Percentiles rank a stretch among this genome's conserved stretches.
phyloP scores from a whole-genome alignment of 2,797 vertebrate genomes.

The Okamejei kenojei region DNA sequence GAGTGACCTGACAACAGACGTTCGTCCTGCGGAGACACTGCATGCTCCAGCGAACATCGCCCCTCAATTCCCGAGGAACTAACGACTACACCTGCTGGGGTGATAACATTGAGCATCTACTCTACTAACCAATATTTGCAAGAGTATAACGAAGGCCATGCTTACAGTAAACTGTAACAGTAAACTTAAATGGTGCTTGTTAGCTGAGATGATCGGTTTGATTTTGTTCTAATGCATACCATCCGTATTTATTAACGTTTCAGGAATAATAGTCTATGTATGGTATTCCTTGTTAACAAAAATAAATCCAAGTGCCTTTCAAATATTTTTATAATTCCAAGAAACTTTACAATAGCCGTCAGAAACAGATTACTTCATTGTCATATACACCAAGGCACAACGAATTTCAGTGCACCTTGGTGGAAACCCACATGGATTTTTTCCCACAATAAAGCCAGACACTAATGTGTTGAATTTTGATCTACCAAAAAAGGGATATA shows the following conservation, averaged over 20 bases:
- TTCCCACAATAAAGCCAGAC: too few species aligned
- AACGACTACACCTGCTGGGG: not conserved
- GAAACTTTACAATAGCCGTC: too few species aligned
- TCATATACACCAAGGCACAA: too few species aligned
- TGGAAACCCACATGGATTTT: not conserved
- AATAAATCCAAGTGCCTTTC: too few species aligned
- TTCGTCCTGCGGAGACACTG: not conserved
- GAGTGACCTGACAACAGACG: not conserved
- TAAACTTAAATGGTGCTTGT: not conserved
- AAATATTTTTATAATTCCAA: too few species aligned
- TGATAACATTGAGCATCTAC: not conserved
- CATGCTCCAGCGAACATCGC: not conserved
- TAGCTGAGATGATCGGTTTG: not conserved
- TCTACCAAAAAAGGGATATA: not conserved
- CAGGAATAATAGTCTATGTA: not conserved
- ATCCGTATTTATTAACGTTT: not conserved
- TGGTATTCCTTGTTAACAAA: too few species aligned
- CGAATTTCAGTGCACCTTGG: too few species aligned
- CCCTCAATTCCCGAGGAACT: not conserved
- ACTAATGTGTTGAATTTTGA: too few species aligned
- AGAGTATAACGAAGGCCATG: not conserved
- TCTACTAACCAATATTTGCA: not conserved
- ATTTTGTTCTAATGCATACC: not conserved
- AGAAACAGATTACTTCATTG: too few species aligned
- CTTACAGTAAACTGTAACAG: not conserved